Base-by-base conservation (phyloP, 2,888 invertebrate species). In the Bursaphelenchus okinawaensis region DNA sequence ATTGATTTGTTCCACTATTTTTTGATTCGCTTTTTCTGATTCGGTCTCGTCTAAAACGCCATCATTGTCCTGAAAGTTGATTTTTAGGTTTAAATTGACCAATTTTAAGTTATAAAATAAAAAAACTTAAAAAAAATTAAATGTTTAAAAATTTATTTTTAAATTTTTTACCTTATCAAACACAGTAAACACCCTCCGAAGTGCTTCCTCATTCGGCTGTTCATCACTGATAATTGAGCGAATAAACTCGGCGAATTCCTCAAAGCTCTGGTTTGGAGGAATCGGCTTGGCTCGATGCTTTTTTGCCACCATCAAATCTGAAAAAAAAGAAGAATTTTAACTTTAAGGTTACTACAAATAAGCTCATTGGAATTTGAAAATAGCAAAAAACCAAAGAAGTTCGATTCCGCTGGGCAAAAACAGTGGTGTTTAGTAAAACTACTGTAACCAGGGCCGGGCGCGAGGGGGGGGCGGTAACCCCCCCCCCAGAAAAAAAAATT, bases 31-130 rank as follows among this genome's bases (percentile, higher is more conserved):
- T 55, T 50, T 20, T 3, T 65, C 55, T 27, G 65, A 52, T 63
- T 71, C 71, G 40, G 29, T 24, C 22, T 52, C 52, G 26, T 40
- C 52, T 51, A 71, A 55, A 29, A 57, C 52, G 16, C 73, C 73
- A 50, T 71, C 71, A 27, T 29, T 26, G 63, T 71, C 71, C 71
- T 71, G 31, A 68, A 69, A 65, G 19, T 1, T 16, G 40, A 40
- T 16, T 16, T 40, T 40, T 16, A 29, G 31, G 12, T 12, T 29
- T 7, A 29, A 7, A 9, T 29, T 12, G n/a, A 40, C 12, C n/a
- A 12, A 40, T 4, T n/a, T 6, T 4, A 40, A 40, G n/a, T 16
- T 40, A 40, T n/a, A n/a, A n/a, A 3, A 4, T 1, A 2, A 59
- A 51, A n/a, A 51, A 7, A 12, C 6, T 29, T n/a, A n/a, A 12